Base-by-base conservation (phyloP, 2,113 vertebrate genomes). In the Silurus glanis region DNA sequence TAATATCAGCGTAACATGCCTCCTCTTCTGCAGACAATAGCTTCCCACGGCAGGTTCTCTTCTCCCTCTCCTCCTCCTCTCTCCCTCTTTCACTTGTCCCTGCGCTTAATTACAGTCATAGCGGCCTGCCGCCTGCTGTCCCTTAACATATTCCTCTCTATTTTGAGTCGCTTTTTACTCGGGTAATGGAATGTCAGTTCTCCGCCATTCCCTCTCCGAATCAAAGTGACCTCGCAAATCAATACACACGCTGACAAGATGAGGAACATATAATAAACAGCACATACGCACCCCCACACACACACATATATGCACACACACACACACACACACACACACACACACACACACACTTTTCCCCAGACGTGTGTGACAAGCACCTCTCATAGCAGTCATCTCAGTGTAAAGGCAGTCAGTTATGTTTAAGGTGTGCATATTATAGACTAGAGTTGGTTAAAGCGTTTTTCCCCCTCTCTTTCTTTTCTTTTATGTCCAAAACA, bases 151-250 rank as follows among this genome's bases (percentile, higher is more conserved):
- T 95, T 95, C 95, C 94, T 92, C 93, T 95, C 96, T 94, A 95
- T 95, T 95, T 94, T 94, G 93, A 94, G 93, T 91, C 87, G 47
- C 92, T 93, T 94, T 95, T 95, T 95, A 96, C 92, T 95, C 93
- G 93, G 95, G 95, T 96, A 96, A 97, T 96, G 95, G 95, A 96
- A 96, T 94, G 96, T 96, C 96, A 97, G 95, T 93, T 93, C 86
- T 87, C 90, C 85, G 87, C 87, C 95, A 95, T 95, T 92, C 91
- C 89, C 91, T 91, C 91, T 92, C 94, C 96, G 95, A 37, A 97
- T 97, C 95, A 96, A 97, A 98, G 96, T 96, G 95, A 96, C 96
- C 96, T 96, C 96, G 94, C 95, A 95, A 97, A 97, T 98, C 96
- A 96, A 96, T 96, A 96, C 94, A 84, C 94, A 90, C 93, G 94